Evolutionary conservation across 1,140 invertebrate genomes (phyloP).

Genomic region (Tetramorium alpestre): DNA sequence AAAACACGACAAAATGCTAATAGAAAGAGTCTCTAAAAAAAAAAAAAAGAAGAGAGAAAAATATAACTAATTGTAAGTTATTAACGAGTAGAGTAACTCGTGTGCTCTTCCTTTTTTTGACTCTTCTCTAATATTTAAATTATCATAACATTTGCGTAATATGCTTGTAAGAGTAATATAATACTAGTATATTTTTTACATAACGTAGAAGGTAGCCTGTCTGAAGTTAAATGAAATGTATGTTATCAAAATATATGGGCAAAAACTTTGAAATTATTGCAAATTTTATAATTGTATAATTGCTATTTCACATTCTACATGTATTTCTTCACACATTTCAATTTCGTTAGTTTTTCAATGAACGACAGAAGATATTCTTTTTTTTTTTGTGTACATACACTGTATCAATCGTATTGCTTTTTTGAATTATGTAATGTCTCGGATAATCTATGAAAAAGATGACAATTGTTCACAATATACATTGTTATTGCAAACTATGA

Average conservation of each 20-base stretch:
- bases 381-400: background rate
- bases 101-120: slow-evolving; percentile 44
- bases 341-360: background rate
- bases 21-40: slow-evolving; percentile 54
- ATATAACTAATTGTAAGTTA: slow-evolving; percentile 59
- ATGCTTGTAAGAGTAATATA: slow-evolving; percentile 80
- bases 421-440: slow-evolving; percentile 19
- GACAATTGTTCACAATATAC: slow-evolving; percentile 1
- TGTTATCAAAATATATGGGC: background rate
- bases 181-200: slow-evolving; percentile 79
- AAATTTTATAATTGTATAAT: background rate
- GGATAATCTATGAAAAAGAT: background rate
- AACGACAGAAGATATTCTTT: background rate
- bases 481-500: slow-evolving; percentile 2
- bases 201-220: slow-evolving; percentile 77
- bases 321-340: background rate
- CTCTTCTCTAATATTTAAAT: slow-evolving; percentile 69
- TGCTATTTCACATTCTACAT: background rate
- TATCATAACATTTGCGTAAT: slow-evolving; percentile 75
- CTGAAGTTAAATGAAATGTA: slow-evolving; percentile 57
- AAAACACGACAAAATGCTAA: slow-evolving; percentile 69
- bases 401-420: slow-evolving; percentile 1
- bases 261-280: slow-evolving; percentile 11
- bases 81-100: slow-evolving; percentile 69
- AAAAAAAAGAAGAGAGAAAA: background rate